phyloP scores from a whole-genome alignment of 2,888 invertebrate genomes.

The Vandiemenella viatica region DNA sequence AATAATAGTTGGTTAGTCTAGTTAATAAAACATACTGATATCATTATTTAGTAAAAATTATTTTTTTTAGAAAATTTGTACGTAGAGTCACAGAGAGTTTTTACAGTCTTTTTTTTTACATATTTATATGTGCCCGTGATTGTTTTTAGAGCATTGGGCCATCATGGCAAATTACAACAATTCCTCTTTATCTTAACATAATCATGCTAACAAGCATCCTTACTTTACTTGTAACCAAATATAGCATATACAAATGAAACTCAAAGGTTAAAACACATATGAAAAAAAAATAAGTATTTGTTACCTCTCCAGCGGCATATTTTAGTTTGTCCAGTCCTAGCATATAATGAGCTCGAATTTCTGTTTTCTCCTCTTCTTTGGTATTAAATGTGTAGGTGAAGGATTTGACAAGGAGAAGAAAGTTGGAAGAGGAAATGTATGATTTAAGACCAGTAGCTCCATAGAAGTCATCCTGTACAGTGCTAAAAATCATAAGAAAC shows the following conservation, averaged over 20 bases:
- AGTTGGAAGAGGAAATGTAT: not conserved
- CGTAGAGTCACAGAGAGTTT: too few species aligned
- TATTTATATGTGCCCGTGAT: too few species aligned
- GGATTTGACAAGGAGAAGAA: not conserved
- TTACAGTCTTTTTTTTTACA: too few species aligned
- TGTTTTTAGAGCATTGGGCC: too few species aligned
- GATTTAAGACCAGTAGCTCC: not conserved
- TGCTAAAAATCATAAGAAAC: too few species aligned
- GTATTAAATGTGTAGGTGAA: not conserved
- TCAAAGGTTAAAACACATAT: not conserved
- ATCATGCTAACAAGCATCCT: not conserved
- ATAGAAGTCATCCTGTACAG: not conserved
- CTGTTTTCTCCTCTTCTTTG: not conserved
- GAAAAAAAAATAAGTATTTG: not conserved
- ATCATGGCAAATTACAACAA: too few species aligned
- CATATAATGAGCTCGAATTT: not conserved
- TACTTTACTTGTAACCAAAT: not conserved
- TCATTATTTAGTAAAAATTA: too few species aligned
- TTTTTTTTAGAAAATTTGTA: too few species aligned
- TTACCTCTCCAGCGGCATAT: not conserved
- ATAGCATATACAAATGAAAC: not conserved
- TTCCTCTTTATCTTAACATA: too few species aligned
- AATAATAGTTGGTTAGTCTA: too few species aligned
- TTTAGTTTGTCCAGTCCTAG: not conserved
- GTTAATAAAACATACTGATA: too few species aligned